Evolutionary conservation across 2,888 invertebrate genomes (phyloP).

Genomic region (Pterostichus niger): DNA sequence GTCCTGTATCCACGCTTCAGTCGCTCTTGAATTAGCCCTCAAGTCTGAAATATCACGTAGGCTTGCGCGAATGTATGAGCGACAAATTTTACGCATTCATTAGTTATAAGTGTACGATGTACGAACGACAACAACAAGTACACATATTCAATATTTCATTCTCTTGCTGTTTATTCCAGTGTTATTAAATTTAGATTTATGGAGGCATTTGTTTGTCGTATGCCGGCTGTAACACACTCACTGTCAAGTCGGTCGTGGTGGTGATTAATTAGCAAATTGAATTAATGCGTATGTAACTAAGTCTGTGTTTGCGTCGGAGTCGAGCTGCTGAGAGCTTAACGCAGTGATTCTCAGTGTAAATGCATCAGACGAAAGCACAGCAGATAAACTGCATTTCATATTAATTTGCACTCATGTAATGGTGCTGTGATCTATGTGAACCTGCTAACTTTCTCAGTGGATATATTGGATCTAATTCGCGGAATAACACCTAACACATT

Average conservation of each 20-base stretch:
- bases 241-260: conserved; percentile 73
- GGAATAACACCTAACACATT: conserved; percentile 19
- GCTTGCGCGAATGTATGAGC: conserved; percentile 1
- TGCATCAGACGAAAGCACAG: background rate
- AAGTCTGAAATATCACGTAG: conserved; percentile 22
- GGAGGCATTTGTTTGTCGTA: conserved; percentile 75
- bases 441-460: background rate
- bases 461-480: background rate
- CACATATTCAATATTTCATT: conserved; percentile 69
- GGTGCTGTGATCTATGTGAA: conserved; percentile 33
- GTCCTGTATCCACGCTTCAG: conserved; percentile 1
- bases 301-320: background rate
- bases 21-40: conserved; percentile 26
- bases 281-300: conserved; percentile 71
- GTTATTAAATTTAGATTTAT: conserved; percentile 75
- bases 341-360: background rate
- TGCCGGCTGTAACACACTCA: conserved; percentile 74
- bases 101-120: conserved; percentile 64
- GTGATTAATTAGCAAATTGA: conserved; percentile 75
- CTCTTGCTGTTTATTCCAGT: conserved; percentile 72
- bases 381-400: conserved; percentile 32
- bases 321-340: background rate
- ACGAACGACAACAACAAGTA: conserved; percentile 24
- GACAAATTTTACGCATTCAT: conserved; percentile 66
- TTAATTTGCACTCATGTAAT: conserved; percentile 33